These are phyloP conservation scores for Netelia virgata DNA, from an alignment of 2,888 invertebrate species.

Conservation along the genomic window DNA sequence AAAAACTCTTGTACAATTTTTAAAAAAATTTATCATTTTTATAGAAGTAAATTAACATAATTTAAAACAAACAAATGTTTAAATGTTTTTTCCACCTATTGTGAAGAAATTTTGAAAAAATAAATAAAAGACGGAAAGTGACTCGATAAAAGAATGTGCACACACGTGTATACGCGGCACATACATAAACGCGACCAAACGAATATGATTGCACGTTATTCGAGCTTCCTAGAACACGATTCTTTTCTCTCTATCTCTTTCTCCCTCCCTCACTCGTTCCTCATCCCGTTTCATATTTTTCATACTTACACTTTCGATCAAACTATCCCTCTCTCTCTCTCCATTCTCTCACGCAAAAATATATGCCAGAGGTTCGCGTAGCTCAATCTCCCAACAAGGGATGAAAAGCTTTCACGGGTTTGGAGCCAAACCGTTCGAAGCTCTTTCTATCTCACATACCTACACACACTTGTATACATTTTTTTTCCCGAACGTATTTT, in stretches of 20 bases:
- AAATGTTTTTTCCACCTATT: too few relatives aligned
- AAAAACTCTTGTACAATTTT: too few relatives aligned
- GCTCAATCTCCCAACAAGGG: constrained; percentile 22
- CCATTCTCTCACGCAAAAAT: neutral
- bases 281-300: constrained; percentile 3
- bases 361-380: neutral
- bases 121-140: too few relatives aligned
- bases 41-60: too few relatives aligned
- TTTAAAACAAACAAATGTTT: too few relatives aligned
- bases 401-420: constrained; percentile 41
- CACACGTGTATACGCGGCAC: too few relatives aligned
- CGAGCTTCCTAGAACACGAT: neutral
- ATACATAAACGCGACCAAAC: neutral
- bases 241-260: neutral
- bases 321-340: neutral
- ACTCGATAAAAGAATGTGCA: too few relatives aligned
- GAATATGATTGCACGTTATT: constrained; percentile 38
- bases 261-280: constrained; percentile 1
- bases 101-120: too few relatives aligned
- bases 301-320: constrained; percentile 16
- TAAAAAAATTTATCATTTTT: too few relatives aligned
- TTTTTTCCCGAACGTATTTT: constrained; percentile 17
- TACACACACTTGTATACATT: neutral
- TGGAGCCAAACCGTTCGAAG: constrained; percentile 14
- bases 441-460: constrained; percentile 14